These are phyloP conservation scores for Eospalax fontanierii DNA, from an alignment of 2,797 vertebrate species.

Conservation along the genomic window DNA sequence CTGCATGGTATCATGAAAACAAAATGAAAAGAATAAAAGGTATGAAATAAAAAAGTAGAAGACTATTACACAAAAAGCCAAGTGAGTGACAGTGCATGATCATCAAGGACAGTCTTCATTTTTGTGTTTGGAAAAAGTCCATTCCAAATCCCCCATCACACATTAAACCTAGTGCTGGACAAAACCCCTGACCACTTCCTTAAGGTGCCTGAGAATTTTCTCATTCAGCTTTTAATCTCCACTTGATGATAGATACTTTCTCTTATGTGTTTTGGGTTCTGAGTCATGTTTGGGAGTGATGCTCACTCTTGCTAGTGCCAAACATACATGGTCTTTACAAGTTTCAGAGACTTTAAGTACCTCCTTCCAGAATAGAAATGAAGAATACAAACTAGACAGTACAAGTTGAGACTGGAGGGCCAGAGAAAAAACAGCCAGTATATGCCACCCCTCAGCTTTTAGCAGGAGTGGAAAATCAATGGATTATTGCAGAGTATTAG, in stretches of 20 bases:
- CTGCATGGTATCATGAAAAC: neutral
- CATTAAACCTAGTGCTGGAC: neutral
- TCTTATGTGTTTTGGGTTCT: constrained; percentile 12
- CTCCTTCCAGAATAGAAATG: neutral
- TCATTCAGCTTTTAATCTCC: neutral
- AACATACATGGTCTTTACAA: neutral
- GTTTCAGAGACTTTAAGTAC: neutral
- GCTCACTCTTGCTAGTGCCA: neutral
- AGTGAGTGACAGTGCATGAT: neutral
- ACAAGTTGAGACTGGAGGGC: neutral
- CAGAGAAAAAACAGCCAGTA: neutral
- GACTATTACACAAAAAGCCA: neutral
- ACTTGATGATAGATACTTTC: constrained; percentile 6
- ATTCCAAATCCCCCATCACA: neutral
- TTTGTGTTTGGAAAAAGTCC: neutral
- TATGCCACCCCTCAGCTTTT: neutral
- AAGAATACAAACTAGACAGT: neutral
- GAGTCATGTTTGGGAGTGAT: neutral
- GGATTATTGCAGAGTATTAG: constrained; percentile 8
- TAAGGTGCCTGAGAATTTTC: constrained; percentile 10
- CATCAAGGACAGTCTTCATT: neutral
- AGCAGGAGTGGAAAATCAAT: neutral
- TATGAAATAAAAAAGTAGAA: neutral
- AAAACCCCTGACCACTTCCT: neutral
- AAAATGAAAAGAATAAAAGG: neutral